Base-by-base conservation (phyloP, 2,888 invertebrate species). In the Ditula angustiorana region DNA sequence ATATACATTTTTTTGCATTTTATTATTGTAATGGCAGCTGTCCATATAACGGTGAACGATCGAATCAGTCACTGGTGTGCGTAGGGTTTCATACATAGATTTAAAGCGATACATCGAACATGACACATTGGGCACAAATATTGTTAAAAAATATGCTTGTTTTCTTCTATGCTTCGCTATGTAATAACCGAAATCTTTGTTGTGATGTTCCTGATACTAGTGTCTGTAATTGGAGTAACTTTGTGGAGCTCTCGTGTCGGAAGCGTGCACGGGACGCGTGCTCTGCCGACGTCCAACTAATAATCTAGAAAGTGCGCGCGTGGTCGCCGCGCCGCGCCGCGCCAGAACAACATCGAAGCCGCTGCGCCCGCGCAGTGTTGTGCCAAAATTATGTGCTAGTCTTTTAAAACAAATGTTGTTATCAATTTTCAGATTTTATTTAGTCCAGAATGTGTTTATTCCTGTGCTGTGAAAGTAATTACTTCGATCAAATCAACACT, bases 301-400 rank as follows among this genome's bases (percentile, higher is more conserved):
- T 55, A 47, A 46, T 47, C 30, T 21, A 23, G 26, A 37, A 37
- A 7, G 47, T 13, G 50, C 37, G 50, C 5, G 13, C 2, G 4
- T 35, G 10, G 10, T 3, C 26, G 26, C 35, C 26, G 41, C 16
- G 61, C 23, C 61, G 28, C 56, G 56, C 56, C 37, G 5, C 49
- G 8, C 82, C 80, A 84, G 85, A 89, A 88, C 89, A 88, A 90
- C 90, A 88, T 88, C 83, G 84, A 88, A 28, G 47, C 28, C 47
- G 28, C 30, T 72, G 80, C 69, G 75, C 72, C 77, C 81, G 83
- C 86, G 83, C 88, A 87, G 91, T 85, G 87, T 89, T 90, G 92
- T 92, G 92, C 92, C 92, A 92, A 92, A 92, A 92, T 92, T 91
- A 87, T 83, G 89, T 92, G 85, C 92, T 92, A 92, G 92, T 92